Evolutionary conservation across 2,797 vertebrate species (phyloP), one percentile per base, ranked within the genome.

Genomic region (Microhierax caerulescens): DNA sequence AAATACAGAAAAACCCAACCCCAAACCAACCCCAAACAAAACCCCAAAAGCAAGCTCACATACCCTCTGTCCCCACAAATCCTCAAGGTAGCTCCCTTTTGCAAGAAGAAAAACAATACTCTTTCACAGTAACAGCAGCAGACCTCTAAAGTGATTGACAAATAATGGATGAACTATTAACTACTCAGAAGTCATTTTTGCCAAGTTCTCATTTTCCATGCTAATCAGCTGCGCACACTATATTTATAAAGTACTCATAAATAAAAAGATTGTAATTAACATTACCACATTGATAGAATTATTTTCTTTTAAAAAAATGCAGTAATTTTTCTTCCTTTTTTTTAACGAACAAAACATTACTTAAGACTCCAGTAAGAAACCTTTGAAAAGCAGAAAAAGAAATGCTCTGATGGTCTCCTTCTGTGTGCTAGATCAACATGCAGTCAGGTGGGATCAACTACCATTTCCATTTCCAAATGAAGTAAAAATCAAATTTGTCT

Each of bases 401-500:
- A 84, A 72, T 24, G 19, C 25, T 89, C 39, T 59, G 13, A 18
- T 17, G 50, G 51, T 69, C 69, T 79, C 39, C 74, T 87, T 30
- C 84, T 92, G 59, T 13, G 24, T 59, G 45, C 50, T 34, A 65
- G 56, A 92, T 59, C 77, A 90, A 34, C 80, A 70, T 2, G 36
- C 41, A 91, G 37, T 72, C 67, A 88, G 56, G 79, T 77, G 57
- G 91, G 77, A 92, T 79, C 82, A 94, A n/a, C 72, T 59, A 50
- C 85, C 39, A 48, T 73, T 94, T 91, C 89, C 77, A 37, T 23
- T 76, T 89, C 87, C 77, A 87, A 79, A 81, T 50, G 72, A 96
- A 93, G 79, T 36, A 93, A 92, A 93, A 96, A 69, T 89, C 74
- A 64, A 76, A 94, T 95, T 92, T 93, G 50, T 88, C 82, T 89